Evolutionary conservation across 2,797 vertebrate genomes (phyloP).

Genomic region (Rhadinocentrus ornatus): DNA sequence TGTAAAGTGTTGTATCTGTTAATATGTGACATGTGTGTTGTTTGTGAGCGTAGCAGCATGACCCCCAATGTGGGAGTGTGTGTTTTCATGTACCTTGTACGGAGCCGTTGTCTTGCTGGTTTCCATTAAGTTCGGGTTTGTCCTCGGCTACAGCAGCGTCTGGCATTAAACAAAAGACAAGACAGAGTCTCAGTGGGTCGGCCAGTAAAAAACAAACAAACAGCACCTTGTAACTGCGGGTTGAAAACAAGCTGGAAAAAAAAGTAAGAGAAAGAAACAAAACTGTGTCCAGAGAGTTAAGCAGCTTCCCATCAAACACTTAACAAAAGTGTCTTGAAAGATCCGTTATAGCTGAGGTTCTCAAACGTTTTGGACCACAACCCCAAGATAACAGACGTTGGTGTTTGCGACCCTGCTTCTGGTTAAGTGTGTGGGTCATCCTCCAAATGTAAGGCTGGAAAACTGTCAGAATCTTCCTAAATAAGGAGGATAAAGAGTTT

Average conservation of each 20-base stretch:
- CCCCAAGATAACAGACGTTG: too few species aligned
- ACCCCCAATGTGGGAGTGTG: slow-evolving; percentile 23
- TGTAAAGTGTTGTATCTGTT: slow-evolving; percentile 34
- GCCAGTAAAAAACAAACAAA: slow-evolving; percentile 47
- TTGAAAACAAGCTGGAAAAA: slow-evolving; percentile 8
- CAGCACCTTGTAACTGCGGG: slow-evolving; percentile 19
- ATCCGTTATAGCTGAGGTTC: too few species aligned
- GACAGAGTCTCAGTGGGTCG: slow-evolving; percentile 62
- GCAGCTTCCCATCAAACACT: too few species aligned
- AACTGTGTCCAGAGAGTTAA: not conserved
- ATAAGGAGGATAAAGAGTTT: too few species aligned
- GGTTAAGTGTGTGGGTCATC: too few species aligned
- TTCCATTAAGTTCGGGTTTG: slow-evolving; percentile 89
- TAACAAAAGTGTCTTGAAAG: not conserved
- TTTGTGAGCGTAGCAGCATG: slow-evolving; percentile 26
- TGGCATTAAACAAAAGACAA: slow-evolving; percentile 71
- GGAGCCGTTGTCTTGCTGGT: slow-evolving; percentile 87
- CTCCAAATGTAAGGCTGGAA: too few species aligned
- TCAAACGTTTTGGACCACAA: too few species aligned
- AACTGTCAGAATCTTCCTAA: too few species aligned
- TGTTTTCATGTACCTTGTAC: slow-evolving; percentile 86
- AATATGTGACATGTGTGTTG: slow-evolving; percentile 34
- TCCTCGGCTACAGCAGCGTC: slow-evolving; percentile 89
- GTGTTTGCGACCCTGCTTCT: too few species aligned
- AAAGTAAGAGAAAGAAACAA: not conserved